phyloP scores from a whole-genome alignment of 2,113 vertebrate species.

The Variabilichromis moorii region DNA sequence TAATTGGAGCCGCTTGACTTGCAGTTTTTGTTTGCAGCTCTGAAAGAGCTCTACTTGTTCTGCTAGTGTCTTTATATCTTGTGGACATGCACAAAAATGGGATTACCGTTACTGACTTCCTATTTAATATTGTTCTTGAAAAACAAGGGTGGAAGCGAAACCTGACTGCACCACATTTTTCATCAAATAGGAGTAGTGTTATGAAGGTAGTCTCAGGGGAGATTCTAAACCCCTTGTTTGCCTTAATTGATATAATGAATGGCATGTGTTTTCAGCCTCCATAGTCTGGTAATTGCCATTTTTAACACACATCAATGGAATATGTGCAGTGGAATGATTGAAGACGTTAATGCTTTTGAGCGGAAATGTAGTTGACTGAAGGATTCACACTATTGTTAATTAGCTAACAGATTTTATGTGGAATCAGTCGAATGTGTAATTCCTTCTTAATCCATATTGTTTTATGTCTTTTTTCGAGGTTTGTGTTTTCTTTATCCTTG shows the following conservation, averaged over 20 bases:
- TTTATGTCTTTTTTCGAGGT: slow-evolving; percentile 1
- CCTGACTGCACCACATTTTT: slow-evolving; percentile 17
- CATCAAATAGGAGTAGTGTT: slow-evolving; percentile 52
- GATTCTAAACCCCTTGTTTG: slow-evolving; percentile 66
- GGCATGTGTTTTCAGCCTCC: slow-evolving; percentile 58
- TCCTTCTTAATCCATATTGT: slow-evolving; percentile 28
- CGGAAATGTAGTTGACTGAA: slow-evolving; percentile 55
- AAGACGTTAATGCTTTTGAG: slow-evolving; percentile 61
- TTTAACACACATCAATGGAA: slow-evolving; percentile 70
- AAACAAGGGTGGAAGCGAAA: slow-evolving; percentile 29
- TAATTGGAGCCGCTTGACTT: not conserved
- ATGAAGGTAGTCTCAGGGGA: slow-evolving; percentile 62
- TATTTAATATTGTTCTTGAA: slow-evolving; percentile 16
- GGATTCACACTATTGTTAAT: slow-evolving; percentile 54
- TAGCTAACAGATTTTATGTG: slow-evolving; percentile 58
- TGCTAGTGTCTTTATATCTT: not conserved
- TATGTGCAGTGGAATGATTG: slow-evolving; percentile 62
- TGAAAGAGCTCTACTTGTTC: not conserved
- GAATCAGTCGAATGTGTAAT: slow-evolving; percentile 61
- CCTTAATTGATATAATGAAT: slow-evolving; percentile 76
- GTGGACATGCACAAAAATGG: not conserved
- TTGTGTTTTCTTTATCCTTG: not conserved
- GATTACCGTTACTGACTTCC: not conserved
- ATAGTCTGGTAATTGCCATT: slow-evolving; percentile 71
- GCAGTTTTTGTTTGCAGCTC: not conserved